Conservation (phyloP, 2,888 invertebrate species). For the Clivina fossor region DNA sequence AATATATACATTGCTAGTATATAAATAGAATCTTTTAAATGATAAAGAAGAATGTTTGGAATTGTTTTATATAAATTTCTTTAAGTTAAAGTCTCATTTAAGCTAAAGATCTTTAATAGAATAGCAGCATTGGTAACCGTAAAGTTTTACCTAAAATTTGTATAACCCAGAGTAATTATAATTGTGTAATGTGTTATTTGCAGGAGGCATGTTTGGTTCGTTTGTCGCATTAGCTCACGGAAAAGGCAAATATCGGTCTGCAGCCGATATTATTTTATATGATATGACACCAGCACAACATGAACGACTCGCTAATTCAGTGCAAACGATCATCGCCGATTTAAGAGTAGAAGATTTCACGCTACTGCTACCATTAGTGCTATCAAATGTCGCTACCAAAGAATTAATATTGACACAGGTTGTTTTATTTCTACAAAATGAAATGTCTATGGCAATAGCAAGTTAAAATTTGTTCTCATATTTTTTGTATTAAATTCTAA, state of each 20-base stretch:
- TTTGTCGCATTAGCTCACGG: slow-evolving; percentile 43
- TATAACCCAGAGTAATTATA: no score
- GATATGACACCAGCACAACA: slow-evolving; percentile 47
- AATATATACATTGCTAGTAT: no score
- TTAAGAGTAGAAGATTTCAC: slow-evolving; percentile 44
- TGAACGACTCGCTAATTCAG: slow-evolving; percentile 40
- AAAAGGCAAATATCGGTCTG: slow-evolving; percentile 47
- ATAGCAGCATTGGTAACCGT: no score
- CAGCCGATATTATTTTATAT: slow-evolving; percentile 45
- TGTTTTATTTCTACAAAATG: slow-evolving; percentile 43
- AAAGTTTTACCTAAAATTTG: no score
- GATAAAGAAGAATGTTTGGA: no score
- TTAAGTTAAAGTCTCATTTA: no score
- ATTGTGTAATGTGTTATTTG: no score
- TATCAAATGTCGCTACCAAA: slow-evolving; percentile 42
- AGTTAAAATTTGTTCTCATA: slow-evolving; percentile 12
- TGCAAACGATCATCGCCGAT: slow-evolving; percentile 40
- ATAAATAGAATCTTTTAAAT: no score
- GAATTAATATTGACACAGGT: slow-evolving; percentile 41
- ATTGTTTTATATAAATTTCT: no score
- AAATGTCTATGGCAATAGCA: slow-evolving; percentile 40
- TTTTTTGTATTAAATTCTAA: no score
- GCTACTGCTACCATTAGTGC: slow-evolving; percentile 40
- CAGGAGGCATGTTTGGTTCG: slow-evolving; percentile 49
- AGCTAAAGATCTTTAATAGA: no score